Evolutionary conservation across 2,888 invertebrate species (phyloP).

Genomic region (Sabatieria punctata): DNA sequence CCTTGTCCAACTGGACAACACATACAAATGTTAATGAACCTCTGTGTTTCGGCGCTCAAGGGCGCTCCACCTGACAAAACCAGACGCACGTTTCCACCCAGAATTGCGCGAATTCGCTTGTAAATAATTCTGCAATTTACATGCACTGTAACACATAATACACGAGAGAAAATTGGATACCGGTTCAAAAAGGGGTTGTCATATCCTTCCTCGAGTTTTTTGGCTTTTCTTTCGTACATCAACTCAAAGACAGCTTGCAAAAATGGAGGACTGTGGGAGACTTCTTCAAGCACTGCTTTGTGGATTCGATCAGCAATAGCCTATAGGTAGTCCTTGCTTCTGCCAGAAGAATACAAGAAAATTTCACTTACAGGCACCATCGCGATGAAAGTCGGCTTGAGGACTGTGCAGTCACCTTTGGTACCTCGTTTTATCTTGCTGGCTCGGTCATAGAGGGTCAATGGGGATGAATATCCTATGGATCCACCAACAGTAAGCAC

Average conservation of each 20-base stretch:
- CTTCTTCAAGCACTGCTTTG: slow-evolving; percentile 85
- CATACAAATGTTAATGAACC: slow-evolving; percentile 74
- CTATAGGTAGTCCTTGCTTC: too few relatives aligned
- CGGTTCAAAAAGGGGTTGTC: slow-evolving; percentile 38
- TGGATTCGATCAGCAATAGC: slow-evolving; percentile 90
- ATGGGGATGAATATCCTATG: slow-evolving; percentile 86
- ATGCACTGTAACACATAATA: too few relatives aligned
- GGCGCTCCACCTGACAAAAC: slow-evolving; percentile 90
- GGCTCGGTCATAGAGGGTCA: slow-evolving; percentile 51
- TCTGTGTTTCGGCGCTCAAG: slow-evolving; percentile 79
- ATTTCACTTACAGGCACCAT: slow-evolving; percentile 81
- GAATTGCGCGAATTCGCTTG: slow-evolving; percentile 48
- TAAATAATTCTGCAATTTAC: slow-evolving; percentile 45
- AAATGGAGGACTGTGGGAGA: slow-evolving; percentile 54
- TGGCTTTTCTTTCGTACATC: slow-evolving; percentile 77
- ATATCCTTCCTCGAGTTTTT: slow-evolving; percentile 51
- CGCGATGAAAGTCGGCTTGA: slow-evolving; percentile 82
- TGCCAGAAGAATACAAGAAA: too few relatives aligned
- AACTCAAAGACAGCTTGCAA: slow-evolving; percentile 74
- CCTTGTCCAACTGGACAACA: slow-evolving; percentile 78
- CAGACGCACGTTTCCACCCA: slow-evolving; percentile 73
- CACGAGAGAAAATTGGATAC: too few relatives aligned
- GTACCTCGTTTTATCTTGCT: slow-evolving; percentile 89
- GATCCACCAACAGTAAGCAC: slow-evolving; percentile 55
- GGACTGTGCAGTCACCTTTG: slow-evolving; percentile 74